phyloP scores from a whole-genome alignment of 2,113 vertebrate species.

The Callithrix jacchus region DNA sequence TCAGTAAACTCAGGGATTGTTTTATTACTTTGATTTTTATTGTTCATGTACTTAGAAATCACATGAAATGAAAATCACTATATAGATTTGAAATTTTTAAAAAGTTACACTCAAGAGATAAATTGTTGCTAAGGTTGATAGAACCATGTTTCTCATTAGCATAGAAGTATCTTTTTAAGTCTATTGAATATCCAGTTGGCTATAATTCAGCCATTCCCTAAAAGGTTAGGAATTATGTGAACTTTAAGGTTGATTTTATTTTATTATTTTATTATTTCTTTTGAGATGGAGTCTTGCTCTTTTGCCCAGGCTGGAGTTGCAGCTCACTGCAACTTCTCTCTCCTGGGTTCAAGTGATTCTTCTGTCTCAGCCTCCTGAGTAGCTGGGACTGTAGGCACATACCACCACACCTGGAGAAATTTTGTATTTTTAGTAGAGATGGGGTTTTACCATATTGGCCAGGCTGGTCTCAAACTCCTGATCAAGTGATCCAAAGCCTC shows the following conservation, averaged over 20 bases:
- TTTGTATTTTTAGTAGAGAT: too few species aligned
- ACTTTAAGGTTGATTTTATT: not conserved
- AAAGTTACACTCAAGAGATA: not conserved
- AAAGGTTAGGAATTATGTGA: conserved; percentile 1
- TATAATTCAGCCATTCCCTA: not conserved
- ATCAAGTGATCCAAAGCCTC: too few species aligned
- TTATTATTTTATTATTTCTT: too few species aligned
- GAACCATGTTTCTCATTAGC: not conserved
- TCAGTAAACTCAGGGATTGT: not conserved
- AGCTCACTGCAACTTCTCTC: too few species aligned
- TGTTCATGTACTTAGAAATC: not conserved
- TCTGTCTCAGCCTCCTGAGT: too few species aligned
- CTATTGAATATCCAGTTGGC: not conserved
- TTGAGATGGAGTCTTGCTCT: too few species aligned
- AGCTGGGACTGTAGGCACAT: too few species aligned
- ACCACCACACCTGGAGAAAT: too few species aligned
- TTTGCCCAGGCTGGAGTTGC: too few species aligned
- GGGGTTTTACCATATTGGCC: too few species aligned
- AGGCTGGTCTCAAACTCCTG: too few species aligned
- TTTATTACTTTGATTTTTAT: not conserved
- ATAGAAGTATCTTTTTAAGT: not conserved
- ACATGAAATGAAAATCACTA: not conserved
- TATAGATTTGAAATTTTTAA: not conserved
- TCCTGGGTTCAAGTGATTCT: too few species aligned
- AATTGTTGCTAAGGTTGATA: not conserved